Conservation (phyloP, 2,888 invertebrate species). For the Pilophorus perplexus region DNA sequence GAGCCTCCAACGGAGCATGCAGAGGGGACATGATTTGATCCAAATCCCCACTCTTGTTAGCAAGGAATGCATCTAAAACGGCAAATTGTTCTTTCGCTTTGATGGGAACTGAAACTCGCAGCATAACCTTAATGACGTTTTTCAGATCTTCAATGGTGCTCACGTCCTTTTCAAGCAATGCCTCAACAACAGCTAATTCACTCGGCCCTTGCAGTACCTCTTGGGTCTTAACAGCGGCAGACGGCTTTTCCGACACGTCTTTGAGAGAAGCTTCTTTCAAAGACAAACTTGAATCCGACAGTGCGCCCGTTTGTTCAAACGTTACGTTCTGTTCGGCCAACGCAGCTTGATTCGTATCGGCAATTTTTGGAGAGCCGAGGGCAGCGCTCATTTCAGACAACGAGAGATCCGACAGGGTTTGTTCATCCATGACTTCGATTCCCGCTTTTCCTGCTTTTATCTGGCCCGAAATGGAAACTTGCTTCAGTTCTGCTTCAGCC, state of each 20-base stretch:
- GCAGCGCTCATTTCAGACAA: background rate
- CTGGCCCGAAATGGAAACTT: background rate
- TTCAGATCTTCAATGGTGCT: slow-evolving; percentile 8
- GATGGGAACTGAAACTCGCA: slow-evolving; percentile 1
- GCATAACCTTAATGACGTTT: slow-evolving; percentile 11
- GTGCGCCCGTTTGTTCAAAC: background rate
- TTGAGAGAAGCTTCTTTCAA: slow-evolving; percentile 2
- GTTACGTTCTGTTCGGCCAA: background rate
- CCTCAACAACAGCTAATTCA: background rate
- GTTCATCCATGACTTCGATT: background rate
- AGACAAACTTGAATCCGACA: slow-evolving; percentile 3
- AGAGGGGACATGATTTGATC: no score
- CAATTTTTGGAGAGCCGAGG: slow-evolving; percentile 12
- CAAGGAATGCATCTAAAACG: no score
- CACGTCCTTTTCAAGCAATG: background rate
- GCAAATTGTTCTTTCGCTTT: slow-evolving; percentile 1
- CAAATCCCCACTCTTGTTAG: no score
- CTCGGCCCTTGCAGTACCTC: slow-evolving; percentile 11
- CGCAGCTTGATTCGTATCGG: slow-evolving; percentile 13
- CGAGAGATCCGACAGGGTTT: background rate
- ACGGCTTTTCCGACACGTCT: slow-evolving; percentile 21
- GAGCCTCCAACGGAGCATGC: background rate
- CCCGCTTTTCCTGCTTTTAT: background rate
- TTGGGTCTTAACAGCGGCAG: background rate
- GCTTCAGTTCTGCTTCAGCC: background rate